Evolutionary conservation across 2,888 invertebrate species (phyloP), one percentile per base, ranked within the genome.

Genomic region (Blastobasis adustella): DNA sequence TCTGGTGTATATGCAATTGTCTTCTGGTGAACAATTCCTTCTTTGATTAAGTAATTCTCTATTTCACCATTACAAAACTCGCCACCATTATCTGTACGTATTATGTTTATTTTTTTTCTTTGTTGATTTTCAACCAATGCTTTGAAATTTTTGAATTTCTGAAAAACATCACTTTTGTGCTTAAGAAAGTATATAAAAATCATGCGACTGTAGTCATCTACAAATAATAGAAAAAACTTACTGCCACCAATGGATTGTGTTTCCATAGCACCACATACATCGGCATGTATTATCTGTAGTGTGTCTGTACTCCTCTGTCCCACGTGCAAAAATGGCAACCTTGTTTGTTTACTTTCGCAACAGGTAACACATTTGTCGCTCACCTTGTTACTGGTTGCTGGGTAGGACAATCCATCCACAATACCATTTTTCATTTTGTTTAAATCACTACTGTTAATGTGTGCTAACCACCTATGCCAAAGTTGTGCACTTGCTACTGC

Each of bases 201-300:
- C 49, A 49, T 49, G 6, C 44, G 43, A 44, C 49, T 49, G 8
- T 49, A 49, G 49, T 49, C 49, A 37, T 49, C 49, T 1, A 49
- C 37, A 8, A 44, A 10, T 41, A 49, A 43, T 41, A 49, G 7
- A 37, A 7, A n/a, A 42, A 7, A 37, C 44, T 41, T 44, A 7
- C 1, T 6, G 5, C 43, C 10, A 6, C 40, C 40, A 40, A 40
- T 40, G 7, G 40, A 40, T 40, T 40, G 5, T 6, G 40, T n/a
- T 10, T 10, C 10, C 44, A 44, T 10, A 8, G 44, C n/a, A 5
- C 36, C 37, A 9, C 37, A 8, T 37, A n/a, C n/a, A n/a, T n/a
- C n/a, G n/a, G n/a, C n/a, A n/a, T n/a, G n/a, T n/a, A n/a, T n/a
- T n/a, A n/a, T 10, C 7, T 40, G 40, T 40, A 40, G 40, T 40